These are phyloP conservation scores for Bilobella aurantiaca DNA, from an alignment of 1,140 invertebrate genomes.

Conservation along the genomic window DNA sequence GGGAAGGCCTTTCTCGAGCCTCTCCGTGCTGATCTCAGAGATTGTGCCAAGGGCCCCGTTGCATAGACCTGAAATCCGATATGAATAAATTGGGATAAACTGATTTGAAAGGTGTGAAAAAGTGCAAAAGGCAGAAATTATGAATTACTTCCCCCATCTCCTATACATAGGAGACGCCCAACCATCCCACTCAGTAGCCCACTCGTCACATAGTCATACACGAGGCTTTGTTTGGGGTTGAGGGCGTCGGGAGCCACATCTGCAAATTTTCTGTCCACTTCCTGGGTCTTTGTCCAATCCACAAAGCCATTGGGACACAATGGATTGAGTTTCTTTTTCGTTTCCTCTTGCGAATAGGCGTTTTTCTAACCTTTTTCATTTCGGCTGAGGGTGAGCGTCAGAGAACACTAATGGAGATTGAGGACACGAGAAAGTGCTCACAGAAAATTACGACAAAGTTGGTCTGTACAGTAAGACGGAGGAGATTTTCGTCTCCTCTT, in stretches of 20 bases:
- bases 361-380: neutral
- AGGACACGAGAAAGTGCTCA: no score
- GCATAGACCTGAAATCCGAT: no score
- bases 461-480: no score
- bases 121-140: neutral
- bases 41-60: no score
- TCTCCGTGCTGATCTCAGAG: no score
- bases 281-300: neutral
- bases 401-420: no score
- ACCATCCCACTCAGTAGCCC: neutral
- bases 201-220: neutral
- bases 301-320: neutral
- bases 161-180: neutral
- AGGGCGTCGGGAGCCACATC: neutral
- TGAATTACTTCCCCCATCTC: neutral
- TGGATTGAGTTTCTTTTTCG: neutral
- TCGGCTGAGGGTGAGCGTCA: no score
- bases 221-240: neutral
- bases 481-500: no score
- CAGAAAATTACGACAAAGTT: no score
- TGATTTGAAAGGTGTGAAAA: no score
- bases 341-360: neutral
- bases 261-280: neutral
- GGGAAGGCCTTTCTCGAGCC: no score
- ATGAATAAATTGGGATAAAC: no score